A percentile compares a stretch with the other conserved stretches of the same genome.
phyloP scores from a whole-genome alignment of 2,113 vertebrate genomes.

The Coturnix japonica region DNA sequence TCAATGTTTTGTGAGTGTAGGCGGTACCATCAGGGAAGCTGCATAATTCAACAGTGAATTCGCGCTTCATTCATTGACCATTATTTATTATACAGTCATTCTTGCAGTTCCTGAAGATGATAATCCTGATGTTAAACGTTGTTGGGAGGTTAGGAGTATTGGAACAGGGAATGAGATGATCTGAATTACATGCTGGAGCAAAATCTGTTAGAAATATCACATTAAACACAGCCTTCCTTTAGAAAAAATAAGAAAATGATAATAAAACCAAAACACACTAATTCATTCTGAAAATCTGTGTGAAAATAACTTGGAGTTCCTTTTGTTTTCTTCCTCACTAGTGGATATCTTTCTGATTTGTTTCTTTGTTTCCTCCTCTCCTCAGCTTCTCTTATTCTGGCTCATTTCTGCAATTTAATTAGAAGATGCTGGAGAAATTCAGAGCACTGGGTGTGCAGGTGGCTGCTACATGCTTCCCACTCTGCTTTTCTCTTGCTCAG shows the following conservation, averaged over 20 bases:
- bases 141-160: background rate
- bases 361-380: background rate
- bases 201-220: background rate
- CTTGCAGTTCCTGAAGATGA: background rate
- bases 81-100: background rate
- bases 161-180: background rate
- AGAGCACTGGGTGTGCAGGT: background rate
- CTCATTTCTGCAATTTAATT: background rate
- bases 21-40: conserved; percentile 8
- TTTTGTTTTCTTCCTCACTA: background rate
- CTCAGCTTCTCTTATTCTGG: background rate
- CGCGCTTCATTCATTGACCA: background rate
- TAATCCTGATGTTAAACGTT: background rate
- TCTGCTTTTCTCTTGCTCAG: background rate
- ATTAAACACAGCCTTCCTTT: background rate
- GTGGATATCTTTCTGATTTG: background rate
- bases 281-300: background rate
- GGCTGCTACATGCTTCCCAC: background rate
- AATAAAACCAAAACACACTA: background rate
- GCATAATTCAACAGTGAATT: conserved; percentile 25
- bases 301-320: background rate
- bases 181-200: background rate
- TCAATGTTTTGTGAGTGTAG: background rate
- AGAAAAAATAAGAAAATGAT: background rate
- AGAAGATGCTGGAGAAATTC: background rate